Conservation (phyloP, 2,113 vertebrate genomes). For the Notothenia coriiceps region DNA sequence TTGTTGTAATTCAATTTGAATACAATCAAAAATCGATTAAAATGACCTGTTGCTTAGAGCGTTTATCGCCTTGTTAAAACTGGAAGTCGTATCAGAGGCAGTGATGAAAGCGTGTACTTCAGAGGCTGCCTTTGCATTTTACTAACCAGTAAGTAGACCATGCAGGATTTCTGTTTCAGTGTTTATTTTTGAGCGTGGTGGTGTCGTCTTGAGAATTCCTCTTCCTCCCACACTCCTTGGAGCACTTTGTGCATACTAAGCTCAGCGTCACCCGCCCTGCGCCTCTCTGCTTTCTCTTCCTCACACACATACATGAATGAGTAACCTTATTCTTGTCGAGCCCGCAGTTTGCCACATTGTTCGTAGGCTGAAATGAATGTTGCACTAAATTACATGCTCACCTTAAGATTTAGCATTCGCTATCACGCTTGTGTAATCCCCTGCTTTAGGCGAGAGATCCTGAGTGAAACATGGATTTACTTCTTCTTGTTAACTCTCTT, state of each 20-base stretch:
- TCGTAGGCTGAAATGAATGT: conserved; percentile 63
- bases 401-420: conserved; percentile 54
- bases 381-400: conserved; percentile 61
- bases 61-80: not conserved
- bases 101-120: not conserved
- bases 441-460: conserved; percentile 47
- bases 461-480: conserved; percentile 38
- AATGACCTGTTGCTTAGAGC: conserved; percentile 19
- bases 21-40: conserved; percentile 5
- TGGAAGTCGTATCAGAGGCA: not conserved
- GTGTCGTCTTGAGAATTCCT: conserved; percentile 70
- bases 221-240: conserved; percentile 67
- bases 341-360: conserved; percentile 54
- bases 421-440: conserved; percentile 58
- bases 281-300: conserved; percentile 28
- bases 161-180: conserved; percentile 47
- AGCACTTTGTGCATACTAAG: conserved; percentile 63
- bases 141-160: not conserved
- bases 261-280: conserved; percentile 27
- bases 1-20: not conserved
- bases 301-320: not conserved
- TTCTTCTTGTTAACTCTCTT: conserved; percentile 52
- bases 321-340: conserved; percentile 36
- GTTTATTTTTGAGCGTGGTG: conserved; percentile 69
- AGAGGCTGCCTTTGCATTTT: conserved; percentile 24